A percentile compares a stretch with the other conserved stretches of the same genome.
Evolutionary conservation across 53 echinoderm and acorn worm genomes (phyloP).

Genomic region (Patiria pectinifera): DNA sequence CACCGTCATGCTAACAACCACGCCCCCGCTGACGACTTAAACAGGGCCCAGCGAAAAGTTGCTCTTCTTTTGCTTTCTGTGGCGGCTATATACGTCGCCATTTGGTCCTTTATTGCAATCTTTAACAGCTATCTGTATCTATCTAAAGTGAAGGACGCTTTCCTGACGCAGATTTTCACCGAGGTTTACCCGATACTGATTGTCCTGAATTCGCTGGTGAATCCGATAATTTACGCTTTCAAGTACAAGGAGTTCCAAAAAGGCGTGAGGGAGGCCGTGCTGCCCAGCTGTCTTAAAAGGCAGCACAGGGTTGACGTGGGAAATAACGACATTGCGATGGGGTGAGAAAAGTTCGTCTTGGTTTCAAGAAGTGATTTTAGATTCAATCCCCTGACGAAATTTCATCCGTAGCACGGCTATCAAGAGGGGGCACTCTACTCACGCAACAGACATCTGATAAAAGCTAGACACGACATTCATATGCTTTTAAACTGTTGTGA

Average conservation of each 20-base stretch:
- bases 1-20: not conserved
- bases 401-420: no score
- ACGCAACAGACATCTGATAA: no score
- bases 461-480: no score
- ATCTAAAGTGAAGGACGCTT: not conserved
- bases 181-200: not conserved
- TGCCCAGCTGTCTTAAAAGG: not conserved
- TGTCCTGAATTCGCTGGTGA: not conserved
- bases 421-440: no score
- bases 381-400: no score
- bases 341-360: not conserved
- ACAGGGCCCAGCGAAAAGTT: not conserved
- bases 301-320: not conserved
- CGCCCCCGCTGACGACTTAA: not conserved
- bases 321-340: not conserved
- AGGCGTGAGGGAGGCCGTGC: not conserved
- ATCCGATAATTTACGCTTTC: not conserved
- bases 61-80: not conserved
- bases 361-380: no score
- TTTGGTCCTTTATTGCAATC: not conserved
- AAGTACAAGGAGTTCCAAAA: not conserved
- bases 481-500: no score
- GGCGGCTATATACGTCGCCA: not conserved
- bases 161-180: not conserved
- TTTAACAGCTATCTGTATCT: no score